Evolutionary conservation across 2,888 invertebrate genomes (phyloP).

Genomic region (Tanypteryx hageni): DNA sequence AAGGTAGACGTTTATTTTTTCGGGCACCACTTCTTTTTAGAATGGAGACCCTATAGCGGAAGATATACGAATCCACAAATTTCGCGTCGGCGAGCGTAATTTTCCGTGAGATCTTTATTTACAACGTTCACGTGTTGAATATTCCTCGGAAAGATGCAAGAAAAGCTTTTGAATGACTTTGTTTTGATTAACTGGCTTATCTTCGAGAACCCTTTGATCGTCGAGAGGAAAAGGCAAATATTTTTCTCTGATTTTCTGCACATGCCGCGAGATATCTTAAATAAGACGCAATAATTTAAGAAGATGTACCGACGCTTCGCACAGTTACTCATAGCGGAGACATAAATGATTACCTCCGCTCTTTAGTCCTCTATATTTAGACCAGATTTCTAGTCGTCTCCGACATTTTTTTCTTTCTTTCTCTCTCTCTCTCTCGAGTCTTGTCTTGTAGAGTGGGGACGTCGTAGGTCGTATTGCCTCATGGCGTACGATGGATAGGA

Average conservation of each 20-base stretch:
- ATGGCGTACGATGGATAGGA: not conserved
- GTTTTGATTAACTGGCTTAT: not conserved
- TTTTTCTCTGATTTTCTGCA: not conserved
- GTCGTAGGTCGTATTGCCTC: not conserved
- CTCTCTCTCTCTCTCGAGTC: too few species aligned
- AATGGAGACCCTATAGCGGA: not conserved
- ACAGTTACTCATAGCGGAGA: not conserved
- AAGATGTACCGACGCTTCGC: not conserved
- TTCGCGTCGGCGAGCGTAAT: not conserved
- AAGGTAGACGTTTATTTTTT: not conserved
- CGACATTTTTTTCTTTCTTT: too few species aligned
- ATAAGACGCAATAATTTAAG: conserved; percentile 19
- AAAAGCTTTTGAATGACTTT: not conserved
- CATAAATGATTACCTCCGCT: not conserved
- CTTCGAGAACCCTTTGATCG: conserved; percentile 26
- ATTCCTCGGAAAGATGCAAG: too few species aligned
- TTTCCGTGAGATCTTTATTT: conserved; percentile 15
- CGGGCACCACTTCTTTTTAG: too few species aligned
- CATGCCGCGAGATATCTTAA: not conserved
- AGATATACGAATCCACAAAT: not conserved
- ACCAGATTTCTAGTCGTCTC: not conserved
- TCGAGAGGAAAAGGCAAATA: not conserved
- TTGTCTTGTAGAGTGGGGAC: not conserved
- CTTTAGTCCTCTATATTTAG: not conserved
- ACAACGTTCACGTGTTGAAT: not conserved